Evolutionary conservation across 2,797 vertebrate genomes (phyloP).

Genomic region (Cynodonichthys magdalenae): DNA sequence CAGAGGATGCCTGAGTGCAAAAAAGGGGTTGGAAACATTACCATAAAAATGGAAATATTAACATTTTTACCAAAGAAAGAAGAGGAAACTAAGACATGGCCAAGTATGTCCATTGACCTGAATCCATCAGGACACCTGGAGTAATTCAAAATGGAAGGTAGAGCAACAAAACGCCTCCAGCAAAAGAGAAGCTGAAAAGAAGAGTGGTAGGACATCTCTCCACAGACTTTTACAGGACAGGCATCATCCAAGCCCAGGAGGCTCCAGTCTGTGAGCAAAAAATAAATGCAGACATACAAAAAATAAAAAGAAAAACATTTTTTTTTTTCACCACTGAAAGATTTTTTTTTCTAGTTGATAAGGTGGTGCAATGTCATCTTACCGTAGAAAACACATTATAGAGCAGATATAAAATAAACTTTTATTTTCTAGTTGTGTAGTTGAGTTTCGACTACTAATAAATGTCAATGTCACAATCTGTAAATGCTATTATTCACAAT

Average conservation of each 20-base stretch:
- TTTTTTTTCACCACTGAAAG: background rate
- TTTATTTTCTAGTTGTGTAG: background rate
- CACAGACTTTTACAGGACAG: slow-evolving; percentile 12
- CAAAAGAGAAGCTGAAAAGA: slow-evolving; percentile 6
- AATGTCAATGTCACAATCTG: too few species aligned
- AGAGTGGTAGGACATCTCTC: slow-evolving; percentile 11
- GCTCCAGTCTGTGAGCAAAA: slow-evolving; percentile 10
- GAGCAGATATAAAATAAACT: too few species aligned
- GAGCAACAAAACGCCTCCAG: slow-evolving; percentile 19
- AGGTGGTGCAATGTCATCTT: too few species aligned
- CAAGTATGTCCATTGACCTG: slow-evolving; percentile 11
- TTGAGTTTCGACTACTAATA: background rate
- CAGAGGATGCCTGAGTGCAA: background rate
- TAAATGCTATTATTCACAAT: too few species aligned
- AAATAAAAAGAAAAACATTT: background rate
- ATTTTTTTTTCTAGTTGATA: background rate
- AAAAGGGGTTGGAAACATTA: background rate
- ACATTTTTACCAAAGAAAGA: background rate
- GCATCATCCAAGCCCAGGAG: background rate
- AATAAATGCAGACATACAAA: slow-evolving; percentile 1
- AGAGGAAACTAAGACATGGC: slow-evolving; percentile 1
- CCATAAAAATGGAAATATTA: background rate
- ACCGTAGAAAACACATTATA: background rate
- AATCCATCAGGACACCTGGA: slow-evolving; percentile 21
- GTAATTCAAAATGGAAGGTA: slow-evolving; percentile 15